These are phyloP conservation scores for Eupeodes latifasciatus DNA, from an alignment of 2,888 invertebrate species.

Conservation along the genomic window DNA sequence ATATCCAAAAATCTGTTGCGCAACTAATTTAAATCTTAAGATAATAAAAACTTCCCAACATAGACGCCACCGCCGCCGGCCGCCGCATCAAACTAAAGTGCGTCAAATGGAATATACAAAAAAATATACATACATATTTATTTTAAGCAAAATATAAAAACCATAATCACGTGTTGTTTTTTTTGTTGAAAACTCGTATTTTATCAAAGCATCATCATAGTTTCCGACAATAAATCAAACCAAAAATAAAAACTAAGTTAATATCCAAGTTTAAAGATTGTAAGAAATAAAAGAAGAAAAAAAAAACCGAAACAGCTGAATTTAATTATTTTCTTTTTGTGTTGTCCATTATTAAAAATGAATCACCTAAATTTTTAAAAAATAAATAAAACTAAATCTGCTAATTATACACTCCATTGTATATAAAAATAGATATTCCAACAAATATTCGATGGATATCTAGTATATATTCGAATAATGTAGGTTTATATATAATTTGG, in stretches of 20 bases:
- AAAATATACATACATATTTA: neutral
- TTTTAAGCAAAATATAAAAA: neutral
- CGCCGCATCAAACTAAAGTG: neutral
- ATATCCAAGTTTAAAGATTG: neutral
- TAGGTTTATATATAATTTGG: slow-evolving; percentile 6
- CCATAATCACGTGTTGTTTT: neutral
- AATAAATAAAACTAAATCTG: slow-evolving; percentile 15
- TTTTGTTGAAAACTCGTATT: no score
- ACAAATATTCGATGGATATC: neutral
- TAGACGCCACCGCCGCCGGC: neutral
- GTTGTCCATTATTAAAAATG: slow-evolving; percentile 17
- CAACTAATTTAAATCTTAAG: neutral
- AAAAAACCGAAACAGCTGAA: slow-evolving; percentile 16
- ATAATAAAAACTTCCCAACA: neutral
- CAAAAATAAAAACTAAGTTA: neutral
- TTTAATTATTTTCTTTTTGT: slow-evolving; percentile 14
- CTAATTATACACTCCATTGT: slow-evolving; percentile 39
- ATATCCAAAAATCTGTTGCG: neutral
- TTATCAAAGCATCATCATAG: neutral
- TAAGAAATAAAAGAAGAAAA: neutral
- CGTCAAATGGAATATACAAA: neutral
- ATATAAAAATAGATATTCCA: slow-evolving; percentile 35
- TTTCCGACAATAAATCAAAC: neutral
- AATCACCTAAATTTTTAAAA: slow-evolving; percentile 11
- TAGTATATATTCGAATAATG: no score